Evolutionary conservation across 2,797 vertebrate species (phyloP).

Genomic region (Cyprinodon diabolis): DNA sequence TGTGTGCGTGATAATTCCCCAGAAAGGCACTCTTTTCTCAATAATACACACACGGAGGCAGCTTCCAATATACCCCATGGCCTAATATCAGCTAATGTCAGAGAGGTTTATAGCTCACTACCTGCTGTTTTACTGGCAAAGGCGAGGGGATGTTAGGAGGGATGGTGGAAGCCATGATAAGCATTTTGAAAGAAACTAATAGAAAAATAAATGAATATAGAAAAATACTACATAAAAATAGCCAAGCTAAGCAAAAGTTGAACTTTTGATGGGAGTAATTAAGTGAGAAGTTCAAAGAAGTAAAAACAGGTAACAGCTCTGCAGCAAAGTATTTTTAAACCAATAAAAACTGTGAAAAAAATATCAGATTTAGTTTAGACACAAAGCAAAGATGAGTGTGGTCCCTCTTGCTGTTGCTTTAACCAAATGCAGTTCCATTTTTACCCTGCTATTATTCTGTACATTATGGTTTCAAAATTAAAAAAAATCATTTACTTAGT

Average conservation of each 20-base stretch:
- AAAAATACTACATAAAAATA: conserved; percentile 54
- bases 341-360: conserved; percentile 16
- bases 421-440: not conserved
- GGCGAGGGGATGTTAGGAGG: conserved; percentile 6
- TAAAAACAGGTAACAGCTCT: conserved; percentile 21
- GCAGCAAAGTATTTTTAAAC: conserved; percentile 27
- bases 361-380: conserved; percentile 1
- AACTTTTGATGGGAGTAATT: conserved; percentile 24
- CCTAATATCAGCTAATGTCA: conserved; percentile 73
- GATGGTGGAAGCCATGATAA: conserved; percentile 40
- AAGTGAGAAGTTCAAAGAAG: conserved; percentile 44
- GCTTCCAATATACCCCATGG: conserved; percentile 55
- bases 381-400: not conserved
- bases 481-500: not conserved
- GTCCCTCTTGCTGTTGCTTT: not conserved
- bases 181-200: conserved; percentile 38
- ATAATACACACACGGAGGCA: conserved; percentile 54
- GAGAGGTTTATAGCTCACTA: conserved; percentile 60
- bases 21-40: conserved; percentile 47
- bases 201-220: conserved; percentile 51
- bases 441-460: not conserved
- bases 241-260: conserved; percentile 44
- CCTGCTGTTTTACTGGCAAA: conserved; percentile 59
- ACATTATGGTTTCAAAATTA: not conserved
- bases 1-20: conserved; percentile 42